phyloP scores from a whole-genome alignment of 1,140 invertebrate genomes.

The Glomeris maerens region DNA sequence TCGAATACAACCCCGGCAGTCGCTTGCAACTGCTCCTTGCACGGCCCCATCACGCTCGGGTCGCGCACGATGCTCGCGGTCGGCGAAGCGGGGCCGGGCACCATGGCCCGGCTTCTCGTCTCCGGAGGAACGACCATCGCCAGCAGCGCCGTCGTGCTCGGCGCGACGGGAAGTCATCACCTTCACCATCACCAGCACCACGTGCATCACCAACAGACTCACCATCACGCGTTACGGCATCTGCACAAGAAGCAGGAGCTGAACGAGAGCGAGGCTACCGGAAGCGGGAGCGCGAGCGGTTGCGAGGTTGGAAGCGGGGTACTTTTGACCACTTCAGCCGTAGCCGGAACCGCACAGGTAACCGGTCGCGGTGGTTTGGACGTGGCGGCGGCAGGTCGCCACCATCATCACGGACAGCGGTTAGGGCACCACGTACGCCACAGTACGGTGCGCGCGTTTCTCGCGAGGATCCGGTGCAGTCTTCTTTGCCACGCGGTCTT shows the following conservation, averaged over 20 bases:
- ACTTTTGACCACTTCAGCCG: too few species aligned
- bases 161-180: neutral
- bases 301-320: too few species aligned
- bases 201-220: constrained; percentile 2
- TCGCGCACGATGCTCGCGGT: too few species aligned
- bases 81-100: too few species aligned
- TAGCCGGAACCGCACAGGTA: too few species aligned
- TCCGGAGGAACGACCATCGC: neutral
- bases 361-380: too few species aligned
- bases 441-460: too few species aligned
- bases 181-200: neutral
- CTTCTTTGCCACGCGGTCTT: constrained; percentile 17
- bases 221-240: too few species aligned
- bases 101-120: constrained; percentile 38
- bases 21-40: constrained; percentile 55
- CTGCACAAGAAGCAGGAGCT: constrained; percentile 1
- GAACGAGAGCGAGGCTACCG: constrained; percentile 1
- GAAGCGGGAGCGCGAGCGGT: too few species aligned
- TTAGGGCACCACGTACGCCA: constrained; percentile 2
- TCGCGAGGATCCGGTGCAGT: constrained; percentile 13
- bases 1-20: constrained; percentile 53
- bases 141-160: neutral
- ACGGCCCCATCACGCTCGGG: too few species aligned
- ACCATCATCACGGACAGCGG: neutral
- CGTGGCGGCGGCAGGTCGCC: neutral